Base-by-base conservation (phyloP, 2,888 invertebrate genomes). In the Eilema depressum region DNA sequence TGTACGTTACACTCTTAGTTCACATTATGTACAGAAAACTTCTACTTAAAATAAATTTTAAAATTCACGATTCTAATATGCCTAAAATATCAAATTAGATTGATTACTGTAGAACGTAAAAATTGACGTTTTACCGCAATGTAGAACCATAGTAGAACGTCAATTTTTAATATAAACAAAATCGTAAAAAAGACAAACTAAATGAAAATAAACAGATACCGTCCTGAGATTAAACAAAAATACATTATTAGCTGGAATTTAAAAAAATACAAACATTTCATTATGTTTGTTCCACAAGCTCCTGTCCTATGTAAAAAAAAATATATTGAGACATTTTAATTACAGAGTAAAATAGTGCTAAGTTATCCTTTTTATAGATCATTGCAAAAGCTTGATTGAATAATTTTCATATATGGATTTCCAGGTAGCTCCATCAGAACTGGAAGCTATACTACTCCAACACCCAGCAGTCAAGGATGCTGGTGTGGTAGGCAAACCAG, bases 391-490 rank as follows among this genome's bases (percentile, higher is more conserved):
- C 0, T 17, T 17, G 4, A 47, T 20, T 47, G 17, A 20, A 47
- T 20, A 47, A 7, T 47, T 20, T 47, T 20, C 25, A 59, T 23
- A 26, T 28, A 30, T 57, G 14, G n/a, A 26, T 33, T 66, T 41
- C 20, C 69, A 93, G 93, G 93, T 93, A 2, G 80, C 93, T 1
- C 93, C 93, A 14, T 89, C 92, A 63, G 93, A 93, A 74, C 66
- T 93, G 23, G 93, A 93, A 87, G 90, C 85, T 8, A 70, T 91
- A 17, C 73, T 93, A 66, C 79, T 89, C 0, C 88, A 89, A 72
- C 92, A 92, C 71, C 85, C 89, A 64, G 85, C 78, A 37, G 89
- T 93, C 2, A 91, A 89, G 78, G 93, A 93, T 63, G 91, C 77
- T 1, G 93, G 87, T 8, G 92, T 93, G 4, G 77, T 84, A 2